phyloP scores from a whole-genome alignment of 2,797 vertebrate genomes.

The Manis javanica region DNA sequence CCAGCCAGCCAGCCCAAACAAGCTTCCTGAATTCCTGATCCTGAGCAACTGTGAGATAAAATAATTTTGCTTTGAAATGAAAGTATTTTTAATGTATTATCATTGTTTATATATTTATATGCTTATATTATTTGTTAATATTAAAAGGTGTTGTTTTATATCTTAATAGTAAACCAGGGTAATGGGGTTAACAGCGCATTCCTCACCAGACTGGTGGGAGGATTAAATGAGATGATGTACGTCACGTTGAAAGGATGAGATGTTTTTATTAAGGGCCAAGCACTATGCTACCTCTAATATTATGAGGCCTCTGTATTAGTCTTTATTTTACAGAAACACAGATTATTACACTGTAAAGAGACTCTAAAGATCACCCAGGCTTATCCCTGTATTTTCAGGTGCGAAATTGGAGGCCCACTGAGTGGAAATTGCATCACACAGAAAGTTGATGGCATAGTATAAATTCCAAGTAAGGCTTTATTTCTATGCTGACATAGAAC shows the following conservation, averaged over 20 bases:
- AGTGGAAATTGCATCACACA: conserved; percentile 36
- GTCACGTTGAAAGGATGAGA: conserved; percentile 36
- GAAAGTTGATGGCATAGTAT: conserved; percentile 6
- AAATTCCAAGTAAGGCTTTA: conserved; percentile 3
- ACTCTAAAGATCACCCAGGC: conserved; percentile 52
- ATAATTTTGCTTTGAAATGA: conserved; percentile 7
- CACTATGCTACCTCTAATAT: neutral
- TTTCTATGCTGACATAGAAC: conserved; percentile 34
- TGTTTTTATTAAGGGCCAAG: conserved; percentile 51
- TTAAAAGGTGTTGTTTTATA: conserved; percentile 28
- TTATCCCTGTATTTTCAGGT: conserved; percentile 47
- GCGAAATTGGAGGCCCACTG: conserved; percentile 31
- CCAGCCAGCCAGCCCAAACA: neutral
- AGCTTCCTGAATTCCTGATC: neutral
- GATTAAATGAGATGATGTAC: conserved; percentile 45
- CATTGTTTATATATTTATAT: neutral
- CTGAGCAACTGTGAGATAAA: neutral
- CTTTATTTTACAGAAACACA: conserved; percentile 63
- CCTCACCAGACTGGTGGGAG: neutral
- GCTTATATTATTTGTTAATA: neutral
- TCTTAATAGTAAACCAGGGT: neutral
- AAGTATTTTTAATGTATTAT: neutral
- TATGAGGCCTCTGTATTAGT: neutral
- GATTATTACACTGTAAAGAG: conserved; percentile 45
- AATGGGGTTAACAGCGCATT: conserved; percentile 17